Evolutionary conservation across 1,140 invertebrate genomes (phyloP), one percentile per base, ranked within the genome.

Genomic region (Zaprionus vittiger): DNA sequence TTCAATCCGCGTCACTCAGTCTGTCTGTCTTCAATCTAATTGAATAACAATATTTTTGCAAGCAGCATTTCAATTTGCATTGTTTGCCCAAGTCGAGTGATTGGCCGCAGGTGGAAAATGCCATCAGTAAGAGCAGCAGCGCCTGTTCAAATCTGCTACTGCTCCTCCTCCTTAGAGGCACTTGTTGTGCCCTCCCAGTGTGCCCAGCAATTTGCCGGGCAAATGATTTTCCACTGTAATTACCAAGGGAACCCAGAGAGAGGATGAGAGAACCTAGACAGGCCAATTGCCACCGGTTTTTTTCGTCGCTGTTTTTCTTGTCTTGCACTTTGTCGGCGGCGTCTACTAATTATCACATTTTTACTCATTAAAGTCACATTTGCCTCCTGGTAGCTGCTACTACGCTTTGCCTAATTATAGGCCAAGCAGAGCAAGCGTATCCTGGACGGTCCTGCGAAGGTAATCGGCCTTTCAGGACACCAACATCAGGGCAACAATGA

Each of bases 331-430:
- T 90, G 81, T 90, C 81, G 85, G 81, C 77, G 79, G 85, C 69
- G 80, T 80, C 73, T 77, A 76, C 81, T 89, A 89, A 89, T 91
- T 89, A 89, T 89, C 85, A 90, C 85, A 90, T 89, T 89, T 89
- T 85, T 90, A 89, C 85, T 89, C 85, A 89, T 89, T 89, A 89
- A 89, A 90, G 89, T 85, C 81, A 81, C 85, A 89, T 89, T 89
- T 89, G 81, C 75, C 69, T 62, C 28, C 68, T 65, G 66, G 73
- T 11, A 80, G 24, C 24, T 41, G 31, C 70, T 38, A 26, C 72
- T 70, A 63, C 73, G 22, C 22, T 31, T 66, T 41, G 47, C 24
- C 44, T 78, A 78, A 78, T 78, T 78, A 69, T 67, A 74, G 71
- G 65, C 64, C 60, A 74, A 59, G 22, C 55, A 34, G 9, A 3